Evolutionary conservation across 2,888 invertebrate species (phyloP), one percentile per base, ranked within the genome.

Genomic region (Acheta domesticus): DNA sequence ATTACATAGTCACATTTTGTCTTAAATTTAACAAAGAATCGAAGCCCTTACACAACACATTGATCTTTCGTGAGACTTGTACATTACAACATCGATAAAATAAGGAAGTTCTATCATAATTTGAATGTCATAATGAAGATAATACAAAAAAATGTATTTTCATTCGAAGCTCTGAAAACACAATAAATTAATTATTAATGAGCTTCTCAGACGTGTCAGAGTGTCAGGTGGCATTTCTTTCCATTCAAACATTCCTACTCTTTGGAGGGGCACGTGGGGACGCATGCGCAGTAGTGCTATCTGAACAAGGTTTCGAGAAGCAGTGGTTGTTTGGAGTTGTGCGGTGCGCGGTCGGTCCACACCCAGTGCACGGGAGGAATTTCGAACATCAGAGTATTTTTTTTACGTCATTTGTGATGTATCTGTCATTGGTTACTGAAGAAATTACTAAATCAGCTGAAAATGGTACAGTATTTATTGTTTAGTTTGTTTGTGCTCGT

Each of bases 261-360:
- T 79, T 79, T 79, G 77, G 49, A 79, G 14, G 48, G 16, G 36
- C 76, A 75, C 77, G 48, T 19, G 36, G n/a, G 12, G 73, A 76
- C 78, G 78, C 78, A 79, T 79, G 78, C 78, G 78, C 50, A 79
- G 21, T 49, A 49, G 49, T 21, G 23, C 75, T 78, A 62, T 75
- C 75, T 75, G 49, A 16, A 49, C 77, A 78, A 77, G 77, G 77
- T 75, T 79, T 48, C 50, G 78, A 16, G 62, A 80, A 74, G 19
- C 80, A 80, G 80, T 80, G 80, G 80, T 80, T 80, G 80, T 80
- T 80, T 80, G 80, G 80, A 77, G 80, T 78, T 80, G 62, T 62
- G 62, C 62, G 62, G 80, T 75, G 78, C 62, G 77, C 48, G 78
- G 75, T 78, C 77, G 78, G 75, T 75, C 49, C 75, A 62, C 75